phyloP scores from a whole-genome alignment of 1,140 invertebrate genomes.

The Caenorhabditis remanei region DNA sequence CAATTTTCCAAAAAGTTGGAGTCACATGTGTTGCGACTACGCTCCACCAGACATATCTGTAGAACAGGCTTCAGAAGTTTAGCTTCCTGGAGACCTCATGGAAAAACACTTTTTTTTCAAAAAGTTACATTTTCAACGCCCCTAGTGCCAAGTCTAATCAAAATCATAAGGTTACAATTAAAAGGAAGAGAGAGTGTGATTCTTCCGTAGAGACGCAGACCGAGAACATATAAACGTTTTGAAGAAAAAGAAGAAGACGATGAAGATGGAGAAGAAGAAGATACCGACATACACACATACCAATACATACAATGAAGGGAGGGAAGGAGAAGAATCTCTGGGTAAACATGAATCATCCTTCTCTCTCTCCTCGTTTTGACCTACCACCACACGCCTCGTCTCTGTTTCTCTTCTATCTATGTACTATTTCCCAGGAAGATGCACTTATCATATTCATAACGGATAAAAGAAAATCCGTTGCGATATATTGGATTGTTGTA shows the following conservation, averaged over 20 bases:
- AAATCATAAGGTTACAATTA: no score
- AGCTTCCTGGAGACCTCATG: no score
- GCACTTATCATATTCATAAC: slow-evolving; percentile 49
- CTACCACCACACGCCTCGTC: not conserved
- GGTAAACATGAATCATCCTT: slow-evolving; percentile 50
- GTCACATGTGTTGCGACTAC: no score
- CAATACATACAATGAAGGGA: slow-evolving; percentile 6
- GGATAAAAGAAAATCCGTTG: not conserved
- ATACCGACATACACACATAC: slow-evolving; percentile 36
- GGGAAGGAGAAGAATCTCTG: slow-evolving; percentile 1
- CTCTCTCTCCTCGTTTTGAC: not conserved
- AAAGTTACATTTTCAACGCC: no score
- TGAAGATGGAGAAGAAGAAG: not conserved
- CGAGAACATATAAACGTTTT: not conserved
- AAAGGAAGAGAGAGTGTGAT: no score
- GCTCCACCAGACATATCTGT: no score
- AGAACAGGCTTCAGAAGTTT: no score
- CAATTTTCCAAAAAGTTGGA: no score
- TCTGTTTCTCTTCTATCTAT: no score
- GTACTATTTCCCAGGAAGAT: not conserved
- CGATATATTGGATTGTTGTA: not conserved
- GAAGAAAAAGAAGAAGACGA: not conserved
- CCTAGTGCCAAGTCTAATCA: no score
- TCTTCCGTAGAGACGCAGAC: not conserved
- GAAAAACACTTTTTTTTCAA: no score